phyloP scores from a whole-genome alignment of 2,888 invertebrate genomes.

The Temnothorax unifasciatus region DNA sequence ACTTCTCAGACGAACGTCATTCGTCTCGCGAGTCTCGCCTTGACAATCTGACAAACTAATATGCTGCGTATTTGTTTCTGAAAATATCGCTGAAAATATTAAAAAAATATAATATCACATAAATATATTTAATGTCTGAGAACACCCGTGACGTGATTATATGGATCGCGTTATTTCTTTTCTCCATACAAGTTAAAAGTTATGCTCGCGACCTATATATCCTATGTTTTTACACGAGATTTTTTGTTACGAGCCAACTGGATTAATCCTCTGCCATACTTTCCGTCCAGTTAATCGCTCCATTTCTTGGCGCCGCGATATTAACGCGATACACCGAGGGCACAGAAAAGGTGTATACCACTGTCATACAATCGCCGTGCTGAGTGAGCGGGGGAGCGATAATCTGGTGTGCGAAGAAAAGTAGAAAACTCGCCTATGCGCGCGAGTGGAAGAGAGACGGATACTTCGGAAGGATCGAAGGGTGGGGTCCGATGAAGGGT shows the following conservation, averaged over 20 bases:
- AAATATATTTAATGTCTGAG: background rate
- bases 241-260: background rate
- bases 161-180: background rate
- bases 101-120: background rate
- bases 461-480: background rate
- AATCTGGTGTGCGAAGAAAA: constrained; percentile 76
- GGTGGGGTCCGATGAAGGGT: constrained; percentile 19
- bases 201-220: background rate
- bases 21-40: constrained; percentile 61
- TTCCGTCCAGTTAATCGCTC: constrained; percentile 33
- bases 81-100: constrained; percentile 53
- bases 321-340: constrained; percentile 25
- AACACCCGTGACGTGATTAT: background rate
- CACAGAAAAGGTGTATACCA: constrained; percentile 13
- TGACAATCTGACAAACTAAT: constrained; percentile 53
- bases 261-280: background rate
- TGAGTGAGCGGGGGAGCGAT: constrained; percentile 38
- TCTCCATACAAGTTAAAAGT: background rate
- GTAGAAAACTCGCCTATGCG: constrained; percentile 78
- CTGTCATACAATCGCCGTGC: constrained; percentile 36
- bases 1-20: constrained; percentile 57
- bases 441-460: constrained; percentile 45
- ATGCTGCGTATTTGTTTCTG: constrained; percentile 50
- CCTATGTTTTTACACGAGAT: background rate
- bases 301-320: constrained; percentile 54